Conservation (phyloP, 64 coral and sea anemone genomes). For the Pachyseris speciosa region DNA sequence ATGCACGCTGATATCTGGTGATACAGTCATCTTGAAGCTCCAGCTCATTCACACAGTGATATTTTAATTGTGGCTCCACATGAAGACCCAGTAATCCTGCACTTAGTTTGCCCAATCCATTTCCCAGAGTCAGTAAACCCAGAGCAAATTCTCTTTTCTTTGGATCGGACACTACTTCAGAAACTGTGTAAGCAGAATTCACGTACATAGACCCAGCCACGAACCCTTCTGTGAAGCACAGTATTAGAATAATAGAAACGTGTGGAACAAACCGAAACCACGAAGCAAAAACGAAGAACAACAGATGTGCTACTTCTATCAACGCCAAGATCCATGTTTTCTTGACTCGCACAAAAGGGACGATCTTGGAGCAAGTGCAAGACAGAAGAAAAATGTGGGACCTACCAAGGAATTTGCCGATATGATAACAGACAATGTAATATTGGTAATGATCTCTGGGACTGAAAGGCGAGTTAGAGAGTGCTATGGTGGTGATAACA, state of each 20-base stretch:
- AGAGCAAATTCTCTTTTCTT: constrained; percentile 41
- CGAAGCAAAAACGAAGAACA: constrained; percentile 52
- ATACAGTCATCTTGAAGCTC: constrained; percentile 28
- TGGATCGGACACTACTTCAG: constrained; percentile 10
- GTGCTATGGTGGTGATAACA: constrained; percentile 48
- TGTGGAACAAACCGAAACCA: constrained; percentile 67
- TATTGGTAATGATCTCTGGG: constrained; percentile 76
- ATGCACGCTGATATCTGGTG: constrained; percentile 14
- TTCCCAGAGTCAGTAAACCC: background rate
- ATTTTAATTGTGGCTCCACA: constrained; percentile 32
- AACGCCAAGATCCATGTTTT: constrained; percentile 64
- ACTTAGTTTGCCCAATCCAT: background rate
- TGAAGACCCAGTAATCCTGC: constrained; percentile 31
- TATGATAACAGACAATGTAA: constrained; percentile 49
- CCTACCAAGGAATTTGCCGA: constrained; percentile 69
- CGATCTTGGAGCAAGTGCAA: constrained; percentile 27
- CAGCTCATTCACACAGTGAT: constrained; percentile 29
- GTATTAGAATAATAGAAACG: constrained; percentile 37
- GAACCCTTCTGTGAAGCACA: constrained; percentile 40
- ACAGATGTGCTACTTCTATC: constrained; percentile 7
- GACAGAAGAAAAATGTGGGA: constrained; percentile 57
- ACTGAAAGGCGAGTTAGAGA: constrained; percentile 43
- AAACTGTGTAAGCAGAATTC: constrained; percentile 42
- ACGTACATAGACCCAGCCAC: constrained; percentile 51
- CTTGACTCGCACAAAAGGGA: constrained; percentile 28